Evolutionary conservation across 2,888 invertebrate genomes (phyloP), one percentile per base, ranked within the genome.

Genomic region (Machimus rusticus): DNA sequence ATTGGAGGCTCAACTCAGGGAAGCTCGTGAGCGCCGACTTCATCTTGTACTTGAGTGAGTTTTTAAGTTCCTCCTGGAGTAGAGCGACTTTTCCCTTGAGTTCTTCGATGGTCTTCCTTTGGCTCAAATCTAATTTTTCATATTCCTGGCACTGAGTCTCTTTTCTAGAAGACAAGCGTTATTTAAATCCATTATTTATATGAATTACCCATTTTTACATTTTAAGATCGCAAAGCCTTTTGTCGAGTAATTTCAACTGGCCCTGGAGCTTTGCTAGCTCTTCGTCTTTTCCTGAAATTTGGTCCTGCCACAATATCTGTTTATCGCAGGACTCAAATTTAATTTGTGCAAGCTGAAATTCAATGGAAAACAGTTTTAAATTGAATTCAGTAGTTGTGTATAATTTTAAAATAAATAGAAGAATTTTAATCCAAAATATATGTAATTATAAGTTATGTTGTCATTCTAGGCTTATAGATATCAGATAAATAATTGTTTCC

Each of bases 231-330:
- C 9, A 55, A 14, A 89, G 34, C 37, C 55, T 78, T 2, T 74
- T 28, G 66, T 89, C 88, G 8, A 89, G 87, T 28, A 31, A 5
- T 4, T 88, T 84, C 0, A 90, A 77, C 2, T 84, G 74, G 3
- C 57, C 5, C 74, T 76, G n/a, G 5, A 85, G 89, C 88, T 87
- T 16, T 1, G 37, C 16, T 9, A 79, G 88, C 87, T 88, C 88
- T 31, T 88, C 82, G 5, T 89, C 88, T 79, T 90, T 90, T n/a
- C 87, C 74, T 0, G 82, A 86, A 76, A 91, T 57, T 14, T 90
- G 86, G 5, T 86, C 81, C 2, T 87, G 37, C 23, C 90, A 88
- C 9, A 84, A 84, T 0, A 90, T 86, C 87, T 91, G 88, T 1
- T 87, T 86, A 31, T 89, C 55, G 0, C 43, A 74, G 19, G 86